phyloP scores from a whole-genome alignment of 2,797 vertebrate genomes.

The Pseudopleuronectes americanus region DNA sequence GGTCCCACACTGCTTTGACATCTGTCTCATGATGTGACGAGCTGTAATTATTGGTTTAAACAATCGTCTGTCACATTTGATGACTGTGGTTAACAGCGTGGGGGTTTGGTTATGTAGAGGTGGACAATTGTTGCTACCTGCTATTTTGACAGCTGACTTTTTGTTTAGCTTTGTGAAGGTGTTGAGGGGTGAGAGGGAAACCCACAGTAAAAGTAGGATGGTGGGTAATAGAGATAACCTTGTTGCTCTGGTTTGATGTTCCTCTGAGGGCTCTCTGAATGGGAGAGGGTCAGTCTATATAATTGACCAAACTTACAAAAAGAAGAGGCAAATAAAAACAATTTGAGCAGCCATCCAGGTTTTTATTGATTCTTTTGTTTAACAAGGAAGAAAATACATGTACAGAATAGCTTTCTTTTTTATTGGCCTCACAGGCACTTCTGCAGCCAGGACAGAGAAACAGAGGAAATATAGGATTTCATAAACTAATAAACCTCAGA shows the following conservation, averaged over 20 bases:
- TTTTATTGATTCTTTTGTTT: constrained; percentile 4
- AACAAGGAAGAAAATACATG: constrained; percentile 14
- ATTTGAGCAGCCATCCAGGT: neutral
- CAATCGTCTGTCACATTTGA: constrained; percentile 24
- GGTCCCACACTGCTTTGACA: constrained; percentile 17
- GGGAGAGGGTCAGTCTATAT: constrained; percentile 14
- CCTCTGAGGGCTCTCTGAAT: constrained; percentile 3
- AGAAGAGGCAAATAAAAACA: neutral
- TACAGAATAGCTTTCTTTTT: constrained; percentile 14
- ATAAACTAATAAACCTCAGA: constrained; percentile 69
- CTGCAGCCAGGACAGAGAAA: constrained; percentile 35
- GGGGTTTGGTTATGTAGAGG: constrained; percentile 14
- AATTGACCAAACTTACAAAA: constrained; percentile 10
- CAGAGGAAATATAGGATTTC: constrained; percentile 72
- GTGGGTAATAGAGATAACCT: constrained; percentile 25
- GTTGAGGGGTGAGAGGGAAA: neutral
- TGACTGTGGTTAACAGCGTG: constrained; percentile 4
- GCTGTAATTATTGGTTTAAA: constrained; percentile 26
- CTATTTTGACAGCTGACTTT: constrained; percentile 29
- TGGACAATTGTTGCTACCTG: constrained; percentile 34
- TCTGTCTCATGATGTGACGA: constrained; percentile 37
- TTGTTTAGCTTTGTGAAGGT: constrained; percentile 18
- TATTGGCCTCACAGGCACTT: constrained; percentile 24
- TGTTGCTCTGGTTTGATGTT: constrained; percentile 22
- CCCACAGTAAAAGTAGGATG: neutral